These are phyloP conservation scores for Nestor notabilis DNA, from an alignment of 2,113 vertebrate species.

Conservation along the genomic window DNA sequence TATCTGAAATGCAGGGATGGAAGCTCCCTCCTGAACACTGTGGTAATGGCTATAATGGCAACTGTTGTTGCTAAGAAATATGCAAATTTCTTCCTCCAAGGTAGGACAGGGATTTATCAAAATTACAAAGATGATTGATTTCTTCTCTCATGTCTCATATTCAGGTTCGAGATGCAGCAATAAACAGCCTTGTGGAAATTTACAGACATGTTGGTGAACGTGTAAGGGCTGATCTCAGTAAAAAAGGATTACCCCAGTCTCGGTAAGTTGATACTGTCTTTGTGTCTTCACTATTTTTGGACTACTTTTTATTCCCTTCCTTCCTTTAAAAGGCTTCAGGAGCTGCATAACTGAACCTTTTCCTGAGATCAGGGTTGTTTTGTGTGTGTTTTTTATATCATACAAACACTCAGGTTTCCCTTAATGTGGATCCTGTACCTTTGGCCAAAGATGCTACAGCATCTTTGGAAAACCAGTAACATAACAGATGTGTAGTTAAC, in stretches of 20 bases:
- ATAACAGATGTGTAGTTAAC: neutral
- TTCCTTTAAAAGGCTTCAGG: neutral
- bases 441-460: neutral
- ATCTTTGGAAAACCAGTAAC: neutral
- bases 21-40: neutral
- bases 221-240: constrained; percentile 96
- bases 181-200: constrained; percentile 96
- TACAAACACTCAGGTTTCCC: neutral
- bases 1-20: neutral
- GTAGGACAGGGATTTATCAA: neutral
- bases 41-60: neutral
- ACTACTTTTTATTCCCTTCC: neutral
- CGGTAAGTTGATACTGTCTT: constrained; percentile 76
- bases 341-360: neutral
- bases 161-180: constrained; percentile 95
- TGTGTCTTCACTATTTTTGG: neutral
- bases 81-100: neutral
- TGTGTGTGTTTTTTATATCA: neutral
- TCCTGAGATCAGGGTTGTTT: neutral
- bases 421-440: neutral
- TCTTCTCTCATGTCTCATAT: neutral
- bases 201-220: constrained; percentile 97
- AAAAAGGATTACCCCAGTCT: constrained; percentile 97
- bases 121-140: neutral
- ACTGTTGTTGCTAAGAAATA: neutral